Percentiles rank a stretch among this genome's conserved stretches.
Conservation (phyloP, 1,140 invertebrate species). For the Cylas formicarius region DNA sequence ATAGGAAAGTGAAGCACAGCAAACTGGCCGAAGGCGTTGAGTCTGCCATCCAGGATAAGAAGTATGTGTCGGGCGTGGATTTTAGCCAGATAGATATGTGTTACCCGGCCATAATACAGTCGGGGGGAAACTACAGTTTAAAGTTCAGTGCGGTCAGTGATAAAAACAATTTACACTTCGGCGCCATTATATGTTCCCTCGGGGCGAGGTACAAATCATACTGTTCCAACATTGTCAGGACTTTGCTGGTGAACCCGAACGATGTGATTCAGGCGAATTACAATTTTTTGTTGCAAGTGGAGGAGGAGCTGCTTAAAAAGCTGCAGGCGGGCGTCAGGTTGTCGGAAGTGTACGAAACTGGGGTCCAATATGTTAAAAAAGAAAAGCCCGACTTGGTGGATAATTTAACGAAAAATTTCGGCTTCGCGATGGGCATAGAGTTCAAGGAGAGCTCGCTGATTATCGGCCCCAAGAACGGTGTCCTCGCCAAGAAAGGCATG, state of each 20-base stretch:
- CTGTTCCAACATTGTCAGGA: constrained; percentile 97
- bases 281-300: constrained; percentile 84
- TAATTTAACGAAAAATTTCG: constrained; percentile 75
- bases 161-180: constrained; percentile 92
- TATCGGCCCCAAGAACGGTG: constrained; percentile 82
- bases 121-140: constrained; percentile 92
- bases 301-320: constrained; percentile 85
- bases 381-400: constrained; percentile 82
- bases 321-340: constrained; percentile 78
- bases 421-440: constrained; percentile 94
- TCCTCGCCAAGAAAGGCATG: constrained; percentile 87
- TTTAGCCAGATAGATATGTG: constrained; percentile 88
- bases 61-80: constrained; percentile 88
- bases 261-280: constrained; percentile 79
- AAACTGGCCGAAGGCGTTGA: constrained; percentile 95
- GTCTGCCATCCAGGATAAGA: constrained; percentile 83
- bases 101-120: constrained; percentile 97
- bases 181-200: constrained; percentile 90
- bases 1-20: constrained; percentile 91
- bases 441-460: constrained; percentile 92
- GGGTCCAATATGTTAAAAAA: constrained; percentile 75
- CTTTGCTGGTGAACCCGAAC: constrained; percentile 93
- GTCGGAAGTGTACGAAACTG: constrained; percentile 83
- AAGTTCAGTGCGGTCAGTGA: constrained; percentile 95
- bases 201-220: constrained; percentile 95